Conservation (phyloP, 2,113 vertebrate species). For the Puntigrus tetrazona region DNA sequence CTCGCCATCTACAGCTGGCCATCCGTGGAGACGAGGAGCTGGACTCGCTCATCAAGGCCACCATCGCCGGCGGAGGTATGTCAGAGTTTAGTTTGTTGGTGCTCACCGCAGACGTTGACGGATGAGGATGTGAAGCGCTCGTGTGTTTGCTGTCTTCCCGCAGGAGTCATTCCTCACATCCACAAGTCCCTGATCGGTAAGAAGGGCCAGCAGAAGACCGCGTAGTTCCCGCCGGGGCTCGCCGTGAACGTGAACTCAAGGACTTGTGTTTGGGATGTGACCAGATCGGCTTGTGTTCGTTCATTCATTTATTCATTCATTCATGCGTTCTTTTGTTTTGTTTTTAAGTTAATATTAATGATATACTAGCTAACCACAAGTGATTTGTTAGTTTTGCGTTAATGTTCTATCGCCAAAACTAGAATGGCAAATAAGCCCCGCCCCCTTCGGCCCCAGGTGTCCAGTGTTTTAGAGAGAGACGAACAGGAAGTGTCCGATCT, state of each 20-base stretch:
- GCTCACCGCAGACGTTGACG: neutral
- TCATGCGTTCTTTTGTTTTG: slow-evolving; percentile 57
- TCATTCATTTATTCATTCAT: slow-evolving; percentile 46
- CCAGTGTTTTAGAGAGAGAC: slow-evolving; percentile 85
- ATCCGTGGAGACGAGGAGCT: slow-evolving; percentile 97
- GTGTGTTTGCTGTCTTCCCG: slow-evolving; percentile 21
- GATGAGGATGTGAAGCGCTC: neutral
- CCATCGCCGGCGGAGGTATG: slow-evolving; percentile 95
- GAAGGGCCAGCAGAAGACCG: slow-evolving; percentile 98
- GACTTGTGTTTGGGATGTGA: slow-evolving; percentile 69
- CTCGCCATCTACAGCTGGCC: slow-evolving; percentile 95
- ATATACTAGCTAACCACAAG: slow-evolving; percentile 75
- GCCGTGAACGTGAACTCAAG: slow-evolving; percentile 62
- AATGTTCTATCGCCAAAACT: slow-evolving; percentile 72
- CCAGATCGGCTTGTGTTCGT: slow-evolving; percentile 72
- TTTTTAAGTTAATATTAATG: slow-evolving; percentile 71
- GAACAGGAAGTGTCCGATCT: slow-evolving; percentile 72
- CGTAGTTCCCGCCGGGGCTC: slow-evolving; percentile 80
- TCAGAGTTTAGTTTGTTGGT: neutral
- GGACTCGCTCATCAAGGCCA: slow-evolving; percentile 98
- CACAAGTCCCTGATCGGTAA: slow-evolving; percentile 99
- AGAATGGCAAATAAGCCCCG: slow-evolving; percentile 66
- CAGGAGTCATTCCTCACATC: slow-evolving; percentile 98
- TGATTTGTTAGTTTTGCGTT: slow-evolving; percentile 77
- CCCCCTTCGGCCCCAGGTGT: slow-evolving; percentile 65